Conservation (phyloP, 2,797 vertebrate genomes). For the Sebastes trivittatus region DNA sequence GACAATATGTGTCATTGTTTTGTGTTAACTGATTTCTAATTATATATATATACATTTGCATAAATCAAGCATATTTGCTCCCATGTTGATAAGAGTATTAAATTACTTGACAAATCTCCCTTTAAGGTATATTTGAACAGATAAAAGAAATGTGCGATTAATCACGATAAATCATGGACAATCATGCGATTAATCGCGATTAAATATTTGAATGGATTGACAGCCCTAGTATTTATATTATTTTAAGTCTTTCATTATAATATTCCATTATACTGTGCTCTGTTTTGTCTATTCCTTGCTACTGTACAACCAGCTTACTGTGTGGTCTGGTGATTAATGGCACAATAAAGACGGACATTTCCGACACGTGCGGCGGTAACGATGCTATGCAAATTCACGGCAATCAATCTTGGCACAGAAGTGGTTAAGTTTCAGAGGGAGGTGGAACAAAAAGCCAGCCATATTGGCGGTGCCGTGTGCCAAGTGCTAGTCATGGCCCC, state of each 20-base stretch:
- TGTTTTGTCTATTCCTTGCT: background rate
- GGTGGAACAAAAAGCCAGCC: slow-evolving; percentile 83
- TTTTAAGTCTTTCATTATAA: background rate
- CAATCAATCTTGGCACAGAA: slow-evolving; percentile 79
- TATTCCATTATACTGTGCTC: background rate
- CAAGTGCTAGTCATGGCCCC: slow-evolving; percentile 92
- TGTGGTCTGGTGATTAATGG: slow-evolving; percentile 66
- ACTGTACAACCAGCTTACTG: slow-evolving; percentile 16
- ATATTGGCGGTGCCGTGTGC: slow-evolving; percentile 90
- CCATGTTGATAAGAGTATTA: too few relatives aligned
- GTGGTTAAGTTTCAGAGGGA: slow-evolving; percentile 84
- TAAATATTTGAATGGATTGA: too few relatives aligned
- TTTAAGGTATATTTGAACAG: too few relatives aligned
- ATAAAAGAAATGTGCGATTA: too few relatives aligned
- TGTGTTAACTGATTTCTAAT: too few relatives aligned
- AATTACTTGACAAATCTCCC: too few relatives aligned
- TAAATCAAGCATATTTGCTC: too few relatives aligned
- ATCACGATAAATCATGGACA: too few relatives aligned
- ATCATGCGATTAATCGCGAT: too few relatives aligned
- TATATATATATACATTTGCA: too few relatives aligned
- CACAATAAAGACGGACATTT: slow-evolving; percentile 64
- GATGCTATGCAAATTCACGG: slow-evolving; percentile 63
- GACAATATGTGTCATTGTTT: too few relatives aligned
- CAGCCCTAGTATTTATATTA: background rate
- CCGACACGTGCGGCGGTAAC: slow-evolving; percentile 58